Evolutionary conservation across 2,113 vertebrate genomes (phyloP).

Genomic region (Cyanoramphus novaezelandiae): DNA sequence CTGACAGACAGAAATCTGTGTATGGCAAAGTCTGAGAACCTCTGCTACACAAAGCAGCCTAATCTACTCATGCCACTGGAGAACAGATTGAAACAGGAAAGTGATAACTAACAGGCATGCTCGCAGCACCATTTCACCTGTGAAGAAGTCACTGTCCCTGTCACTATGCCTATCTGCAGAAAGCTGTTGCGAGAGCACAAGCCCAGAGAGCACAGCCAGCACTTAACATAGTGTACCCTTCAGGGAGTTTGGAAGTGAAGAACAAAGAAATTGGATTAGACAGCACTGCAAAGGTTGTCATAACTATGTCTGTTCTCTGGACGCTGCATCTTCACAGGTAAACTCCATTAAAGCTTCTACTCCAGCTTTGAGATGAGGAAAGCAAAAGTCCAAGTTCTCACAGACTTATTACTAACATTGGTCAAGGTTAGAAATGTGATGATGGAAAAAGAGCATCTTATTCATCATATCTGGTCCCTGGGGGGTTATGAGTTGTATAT

Average conservation of each 20-base stretch:
- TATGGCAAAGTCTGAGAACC: not conserved
- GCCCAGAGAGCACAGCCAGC: not conserved
- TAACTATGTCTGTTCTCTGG: not conserved
- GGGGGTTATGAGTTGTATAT: conserved; percentile 6
- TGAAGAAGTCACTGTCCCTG: not conserved
- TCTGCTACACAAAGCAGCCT: not conserved
- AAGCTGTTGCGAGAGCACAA: not conserved
- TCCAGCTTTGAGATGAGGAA: not conserved
- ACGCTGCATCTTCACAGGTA: not conserved
- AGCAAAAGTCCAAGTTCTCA: conserved; percentile 5
- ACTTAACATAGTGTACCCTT: not conserved
- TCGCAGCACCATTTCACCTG: not conserved
- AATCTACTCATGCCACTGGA: not conserved
- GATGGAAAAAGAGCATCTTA: conserved; percentile 45
- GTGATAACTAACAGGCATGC: not conserved
- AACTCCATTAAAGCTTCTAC: not conserved
- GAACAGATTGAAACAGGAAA: not conserved
- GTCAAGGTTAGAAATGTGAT: conserved; percentile 9
- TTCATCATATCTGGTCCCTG: conserved; percentile 4
- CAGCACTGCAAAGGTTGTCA: not conserved
- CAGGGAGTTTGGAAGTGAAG: not conserved
- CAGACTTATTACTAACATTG: not conserved
- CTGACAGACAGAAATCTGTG: not conserved
- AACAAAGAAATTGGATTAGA: not conserved
- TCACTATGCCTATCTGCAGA: not conserved